phyloP scores from a whole-genome alignment of 30 jellyfish, hydroid and myxozoan genomes.

The Aurelia sp. region DNA sequence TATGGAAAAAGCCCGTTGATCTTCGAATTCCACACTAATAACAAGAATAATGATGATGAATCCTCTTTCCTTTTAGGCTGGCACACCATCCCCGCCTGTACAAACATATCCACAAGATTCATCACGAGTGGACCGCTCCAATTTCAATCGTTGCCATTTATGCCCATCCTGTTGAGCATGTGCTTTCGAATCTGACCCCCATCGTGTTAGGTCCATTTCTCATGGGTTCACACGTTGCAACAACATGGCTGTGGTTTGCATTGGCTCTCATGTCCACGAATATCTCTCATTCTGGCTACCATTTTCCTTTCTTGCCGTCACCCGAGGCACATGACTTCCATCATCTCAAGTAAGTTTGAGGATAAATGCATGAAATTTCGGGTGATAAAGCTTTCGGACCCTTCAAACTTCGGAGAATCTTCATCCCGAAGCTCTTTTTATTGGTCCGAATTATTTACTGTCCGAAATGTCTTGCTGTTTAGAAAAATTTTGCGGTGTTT shows the following conservation, averaged over 20 bases:
- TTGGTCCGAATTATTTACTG: too few species aligned
- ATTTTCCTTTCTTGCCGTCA: slow-evolving; percentile 94
- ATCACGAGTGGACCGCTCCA: slow-evolving; percentile 98
- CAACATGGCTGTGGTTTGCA: slow-evolving; percentile 78
- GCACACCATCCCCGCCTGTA: slow-evolving; percentile 91
- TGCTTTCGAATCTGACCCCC: slow-evolving; percentile 74
- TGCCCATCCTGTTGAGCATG: slow-evolving; percentile 91
- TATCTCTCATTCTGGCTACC: slow-evolving; percentile 91
- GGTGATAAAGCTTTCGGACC: too few species aligned
- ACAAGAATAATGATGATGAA: background rate
- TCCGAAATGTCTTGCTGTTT: too few species aligned
- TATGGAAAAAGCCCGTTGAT: too few species aligned
- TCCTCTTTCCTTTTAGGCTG: slow-evolving; percentile 36
- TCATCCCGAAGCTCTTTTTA: too few species aligned
- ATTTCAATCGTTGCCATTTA: slow-evolving; percentile 71
- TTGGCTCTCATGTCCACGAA: slow-evolving; percentile 76
- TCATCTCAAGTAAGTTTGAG: slow-evolving; percentile 79
- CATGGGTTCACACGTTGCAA: slow-evolving; percentile 94
- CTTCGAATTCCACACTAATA: too few species aligned
- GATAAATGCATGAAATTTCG: too few species aligned
- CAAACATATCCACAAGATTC: slow-evolving; percentile 86
- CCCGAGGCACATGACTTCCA: slow-evolving; percentile 98
- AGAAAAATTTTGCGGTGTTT: too few species aligned
- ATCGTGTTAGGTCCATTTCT: slow-evolving; percentile 77
- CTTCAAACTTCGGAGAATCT: too few species aligned